These are phyloP conservation scores for Balanococcus diminutus DNA, from an alignment of 2,888 invertebrate species.

Conservation along the genomic window DNA sequence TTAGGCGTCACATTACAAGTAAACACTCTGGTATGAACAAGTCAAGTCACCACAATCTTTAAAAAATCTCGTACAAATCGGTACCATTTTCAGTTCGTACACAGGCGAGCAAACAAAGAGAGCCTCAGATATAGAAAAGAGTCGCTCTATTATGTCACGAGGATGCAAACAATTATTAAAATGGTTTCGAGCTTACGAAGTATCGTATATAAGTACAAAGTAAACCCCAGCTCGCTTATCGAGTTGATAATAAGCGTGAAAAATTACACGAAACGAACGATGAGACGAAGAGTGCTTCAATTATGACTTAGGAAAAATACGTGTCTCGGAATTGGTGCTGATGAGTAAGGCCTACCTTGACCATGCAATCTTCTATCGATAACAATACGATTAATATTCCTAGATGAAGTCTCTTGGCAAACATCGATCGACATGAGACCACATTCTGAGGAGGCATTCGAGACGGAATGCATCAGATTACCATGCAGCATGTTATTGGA, in stretches of 20 bases:
- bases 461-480: conserved; percentile 31
- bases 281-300: too few species aligned
- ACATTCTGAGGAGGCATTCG: not conserved
- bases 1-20: too few species aligned
- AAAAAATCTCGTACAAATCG: not conserved
- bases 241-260: not conserved
- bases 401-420: conserved; percentile 6
- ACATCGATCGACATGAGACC: conserved; percentile 40
- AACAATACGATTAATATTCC: conserved; percentile 42
- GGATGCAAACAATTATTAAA: not conserved
- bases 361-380: conserved; percentile 43
- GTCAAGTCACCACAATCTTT: too few species aligned
- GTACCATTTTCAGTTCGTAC: not conserved
- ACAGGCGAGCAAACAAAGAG: not conserved
- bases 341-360: not conserved
- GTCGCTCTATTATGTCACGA: not conserved
- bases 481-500: conserved; percentile 30
- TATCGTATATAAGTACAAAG: not conserved
- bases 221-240: not conserved
- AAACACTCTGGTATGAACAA: too few species aligned
- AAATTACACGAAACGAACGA: not conserved
- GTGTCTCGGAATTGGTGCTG: too few species aligned
- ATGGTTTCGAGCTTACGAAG: too few species aligned
- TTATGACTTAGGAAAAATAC: too few species aligned
- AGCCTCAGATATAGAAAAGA: not conserved